These are phyloP conservation scores for Ceratotherium simum DNA, from an alignment of 2,113 vertebrate species.

Conservation along the genomic window DNA sequence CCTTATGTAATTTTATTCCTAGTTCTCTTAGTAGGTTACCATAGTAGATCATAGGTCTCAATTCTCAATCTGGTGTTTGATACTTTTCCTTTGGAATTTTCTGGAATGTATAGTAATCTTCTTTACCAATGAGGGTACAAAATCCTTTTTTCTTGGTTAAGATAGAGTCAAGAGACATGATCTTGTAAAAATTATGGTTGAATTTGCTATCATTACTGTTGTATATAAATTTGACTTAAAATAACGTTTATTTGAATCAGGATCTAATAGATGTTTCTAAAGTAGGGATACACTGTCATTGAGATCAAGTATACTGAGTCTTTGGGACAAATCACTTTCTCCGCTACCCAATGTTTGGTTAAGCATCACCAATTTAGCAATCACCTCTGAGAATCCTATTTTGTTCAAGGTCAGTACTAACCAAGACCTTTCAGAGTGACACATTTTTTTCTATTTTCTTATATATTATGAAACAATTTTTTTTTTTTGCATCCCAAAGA, in stretches of 20 bases:
- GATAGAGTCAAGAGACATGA: background rate
- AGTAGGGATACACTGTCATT: background rate
- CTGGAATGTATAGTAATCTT: background rate
- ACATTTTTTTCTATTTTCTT: background rate
- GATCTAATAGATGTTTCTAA: slow-evolving; percentile 13
- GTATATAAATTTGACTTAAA: background rate
- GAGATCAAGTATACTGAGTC: background rate
- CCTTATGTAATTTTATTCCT: background rate
- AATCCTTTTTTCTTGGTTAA: background rate
- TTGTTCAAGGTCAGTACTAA: background rate
- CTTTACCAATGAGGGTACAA: background rate
- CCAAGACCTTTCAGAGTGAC: background rate
- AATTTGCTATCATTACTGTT: background rate
- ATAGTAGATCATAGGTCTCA: background rate
- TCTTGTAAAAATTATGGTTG: background rate
- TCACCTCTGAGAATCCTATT: background rate
- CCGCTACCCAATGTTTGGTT: background rate
- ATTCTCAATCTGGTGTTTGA: background rate
- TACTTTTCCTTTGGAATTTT: slow-evolving; percentile 12
- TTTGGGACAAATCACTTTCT: background rate
- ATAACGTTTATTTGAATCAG: background rate
- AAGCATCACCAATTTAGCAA: background rate
- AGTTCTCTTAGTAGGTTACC: background rate
- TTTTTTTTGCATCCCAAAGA: background rate
- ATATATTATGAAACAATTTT: background rate